Conservation (phyloP, 2,797 vertebrate genomes). For the Crenuchus spilurus region DNA sequence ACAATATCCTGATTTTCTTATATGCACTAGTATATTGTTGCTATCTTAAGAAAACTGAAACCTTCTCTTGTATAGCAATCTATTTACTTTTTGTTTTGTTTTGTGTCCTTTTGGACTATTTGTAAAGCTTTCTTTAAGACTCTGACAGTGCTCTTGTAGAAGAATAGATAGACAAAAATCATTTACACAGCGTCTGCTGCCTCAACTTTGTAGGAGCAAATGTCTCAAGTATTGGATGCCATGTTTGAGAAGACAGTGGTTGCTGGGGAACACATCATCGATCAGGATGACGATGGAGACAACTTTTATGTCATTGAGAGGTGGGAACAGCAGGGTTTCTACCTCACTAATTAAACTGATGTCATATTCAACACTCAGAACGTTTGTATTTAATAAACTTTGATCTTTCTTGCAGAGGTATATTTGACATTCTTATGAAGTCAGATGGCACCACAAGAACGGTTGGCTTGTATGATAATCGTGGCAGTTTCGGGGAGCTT, state of each 20-base stretch:
- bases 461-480: conserved; percentile 93
- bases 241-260: conserved; percentile 96
- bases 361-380: neutral
- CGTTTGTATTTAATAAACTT: too few relatives aligned
- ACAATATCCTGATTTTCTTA: too few relatives aligned
- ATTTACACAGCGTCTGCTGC: conserved; percentile 3
- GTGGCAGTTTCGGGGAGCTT: conserved; percentile 96
- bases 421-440: conserved; percentile 91
- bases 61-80: too few relatives aligned
- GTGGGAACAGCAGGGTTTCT: conserved; percentile 66
- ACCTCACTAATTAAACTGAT: neutral
- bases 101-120: neutral
- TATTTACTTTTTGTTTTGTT: neutral
- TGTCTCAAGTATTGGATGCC: conserved; percentile 96
- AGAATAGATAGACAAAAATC: neutral
- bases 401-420: conserved; percentile 87
- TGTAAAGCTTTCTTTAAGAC: neutral
- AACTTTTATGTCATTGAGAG: conserved; percentile 98
- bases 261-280: conserved; percentile 92
- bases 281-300: conserved; percentile 97
- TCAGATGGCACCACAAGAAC: conserved; percentile 85
- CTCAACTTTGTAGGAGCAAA: conserved; percentile 86
- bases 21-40: too few relatives aligned
- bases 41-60: too few relatives aligned
- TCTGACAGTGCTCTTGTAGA: neutral